A percentile compares a stretch with the other conserved stretches of the same genome.
phyloP scores from a whole-genome alignment of 2,888 invertebrate genomes.

The Eudasyphora cyanicolor region DNA sequence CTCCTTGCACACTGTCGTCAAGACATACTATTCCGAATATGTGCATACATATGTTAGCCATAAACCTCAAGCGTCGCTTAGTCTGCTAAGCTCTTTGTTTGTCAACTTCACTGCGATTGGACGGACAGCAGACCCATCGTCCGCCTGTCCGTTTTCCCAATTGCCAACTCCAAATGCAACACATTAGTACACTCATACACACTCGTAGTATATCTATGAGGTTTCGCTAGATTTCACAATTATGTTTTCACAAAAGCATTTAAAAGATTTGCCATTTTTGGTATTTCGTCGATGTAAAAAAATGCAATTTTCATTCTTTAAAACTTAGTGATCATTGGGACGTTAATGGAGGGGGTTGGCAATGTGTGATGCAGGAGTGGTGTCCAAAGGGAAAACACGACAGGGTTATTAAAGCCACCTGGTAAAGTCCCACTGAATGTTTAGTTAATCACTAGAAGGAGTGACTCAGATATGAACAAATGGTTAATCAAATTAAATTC shows the following conservation, averaged over 20 bases:
- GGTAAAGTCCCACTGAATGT: too few species aligned
- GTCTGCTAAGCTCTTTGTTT: slow-evolving; percentile 22
- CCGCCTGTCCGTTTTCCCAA: background rate
- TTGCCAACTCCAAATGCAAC: too few species aligned
- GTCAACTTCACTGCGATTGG: background rate
- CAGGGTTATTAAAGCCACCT: too few species aligned
- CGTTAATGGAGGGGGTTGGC: too few species aligned
- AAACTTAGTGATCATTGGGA: too few species aligned
- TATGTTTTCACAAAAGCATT: slow-evolving; percentile 14
- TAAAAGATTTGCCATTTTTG: slow-evolving; percentile 12
- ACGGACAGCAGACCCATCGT: background rate
- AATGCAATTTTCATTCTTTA: background rate
- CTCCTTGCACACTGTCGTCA: slow-evolving; percentile 54
- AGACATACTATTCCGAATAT: slow-evolving; percentile 37
- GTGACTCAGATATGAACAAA: too few species aligned
- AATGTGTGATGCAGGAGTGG: too few species aligned
- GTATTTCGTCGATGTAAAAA: background rate
- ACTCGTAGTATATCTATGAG: background rate
- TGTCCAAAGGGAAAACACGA: too few species aligned
- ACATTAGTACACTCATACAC: too few species aligned
- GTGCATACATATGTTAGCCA: too few species aligned
- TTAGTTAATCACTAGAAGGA: too few species aligned
- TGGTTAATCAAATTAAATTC: too few species aligned
- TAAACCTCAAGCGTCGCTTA: slow-evolving; percentile 44
- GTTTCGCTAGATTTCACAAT: slow-evolving; percentile 38